Conservation (phyloP, 2,888 invertebrate species). For the Ormyrus pomaceus region DNA sequence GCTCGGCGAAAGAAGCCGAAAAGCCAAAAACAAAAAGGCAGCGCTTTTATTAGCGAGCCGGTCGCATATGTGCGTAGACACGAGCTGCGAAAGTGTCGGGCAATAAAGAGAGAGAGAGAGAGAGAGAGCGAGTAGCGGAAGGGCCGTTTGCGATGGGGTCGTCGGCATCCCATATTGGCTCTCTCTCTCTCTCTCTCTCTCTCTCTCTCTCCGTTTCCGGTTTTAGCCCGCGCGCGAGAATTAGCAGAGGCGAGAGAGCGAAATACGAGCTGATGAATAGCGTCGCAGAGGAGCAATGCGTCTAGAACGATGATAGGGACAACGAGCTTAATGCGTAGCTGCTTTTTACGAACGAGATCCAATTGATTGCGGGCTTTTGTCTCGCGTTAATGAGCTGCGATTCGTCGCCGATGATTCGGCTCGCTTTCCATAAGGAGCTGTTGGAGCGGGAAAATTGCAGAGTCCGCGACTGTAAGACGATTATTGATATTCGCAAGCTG, state of each 20-base stretch:
- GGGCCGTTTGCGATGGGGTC: conserved; percentile 13
- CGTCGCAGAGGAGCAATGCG: neutral
- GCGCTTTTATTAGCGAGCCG: neutral
- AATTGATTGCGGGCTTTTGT: conserved; percentile 7
- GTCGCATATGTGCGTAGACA: neutral
- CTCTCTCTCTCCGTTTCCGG: conserved; percentile 48
- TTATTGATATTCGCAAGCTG: too few relatives aligned
- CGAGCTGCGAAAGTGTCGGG: neutral
- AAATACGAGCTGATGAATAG: neutral
- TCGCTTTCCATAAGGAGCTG: too few relatives aligned
- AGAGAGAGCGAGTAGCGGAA: conserved; percentile 1
- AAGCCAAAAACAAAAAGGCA: neutral
- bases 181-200: conserved; percentile 13
- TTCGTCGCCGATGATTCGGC: neutral
- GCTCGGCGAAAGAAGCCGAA: neutral
- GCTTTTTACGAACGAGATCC: neutral
- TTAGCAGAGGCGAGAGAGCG: neutral
- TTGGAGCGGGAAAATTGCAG: too few relatives aligned
- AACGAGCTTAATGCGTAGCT: conserved; percentile 24
- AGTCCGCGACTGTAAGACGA: too few relatives aligned
- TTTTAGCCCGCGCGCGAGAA: neutral
- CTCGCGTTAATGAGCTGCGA: conserved; percentile 3
- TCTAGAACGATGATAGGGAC: conserved; percentile 28
- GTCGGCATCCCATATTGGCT: conserved; percentile 20
- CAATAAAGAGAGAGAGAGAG: neutral